Evolutionary conservation across 2,797 vertebrate species (phyloP).

Genomic region (Loriculus beryllinus): DNA sequence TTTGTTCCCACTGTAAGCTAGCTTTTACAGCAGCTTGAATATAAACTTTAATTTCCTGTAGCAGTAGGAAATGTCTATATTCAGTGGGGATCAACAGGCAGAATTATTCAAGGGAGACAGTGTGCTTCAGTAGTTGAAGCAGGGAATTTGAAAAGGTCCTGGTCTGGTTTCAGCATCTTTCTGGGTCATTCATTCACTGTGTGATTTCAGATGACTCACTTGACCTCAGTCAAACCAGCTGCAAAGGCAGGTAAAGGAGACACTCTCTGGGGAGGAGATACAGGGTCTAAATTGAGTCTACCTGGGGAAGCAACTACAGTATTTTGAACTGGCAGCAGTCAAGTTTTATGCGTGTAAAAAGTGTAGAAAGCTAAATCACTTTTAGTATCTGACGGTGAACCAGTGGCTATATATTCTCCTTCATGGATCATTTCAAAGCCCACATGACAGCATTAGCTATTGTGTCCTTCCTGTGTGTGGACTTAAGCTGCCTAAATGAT

Average conservation of each 20-base stretch:
- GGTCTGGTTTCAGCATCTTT: conserved; percentile 15
- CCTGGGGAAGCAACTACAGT: not conserved
- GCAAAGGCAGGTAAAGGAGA: not conserved
- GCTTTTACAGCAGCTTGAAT: not conserved
- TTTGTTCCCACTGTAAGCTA: not conserved
- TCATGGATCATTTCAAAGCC: conserved; percentile 37
- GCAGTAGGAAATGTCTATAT: not conserved
- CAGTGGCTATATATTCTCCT: not conserved
- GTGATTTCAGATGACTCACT: not conserved
- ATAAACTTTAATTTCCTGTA: conserved; percentile 23
- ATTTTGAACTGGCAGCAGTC: not conserved
- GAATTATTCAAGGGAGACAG: not conserved
- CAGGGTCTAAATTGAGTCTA: not conserved
- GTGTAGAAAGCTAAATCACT: not conserved
- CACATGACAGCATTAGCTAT: not conserved
- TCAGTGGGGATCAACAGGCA: not conserved
- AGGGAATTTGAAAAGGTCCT: not conserved
- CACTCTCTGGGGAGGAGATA: not conserved
- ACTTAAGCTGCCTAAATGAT: conserved; percentile 56
- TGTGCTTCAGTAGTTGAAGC: not conserved
- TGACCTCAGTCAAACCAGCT: not conserved
- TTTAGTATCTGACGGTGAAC: not conserved
- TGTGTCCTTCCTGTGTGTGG: conserved; percentile 38
- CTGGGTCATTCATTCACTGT: not conserved
- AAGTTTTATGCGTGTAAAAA: not conserved